These are phyloP conservation scores for Sinocyclocheilus rhinocerous DNA, from an alignment of 2,113 vertebrate species.

Conservation along the genomic window DNA sequence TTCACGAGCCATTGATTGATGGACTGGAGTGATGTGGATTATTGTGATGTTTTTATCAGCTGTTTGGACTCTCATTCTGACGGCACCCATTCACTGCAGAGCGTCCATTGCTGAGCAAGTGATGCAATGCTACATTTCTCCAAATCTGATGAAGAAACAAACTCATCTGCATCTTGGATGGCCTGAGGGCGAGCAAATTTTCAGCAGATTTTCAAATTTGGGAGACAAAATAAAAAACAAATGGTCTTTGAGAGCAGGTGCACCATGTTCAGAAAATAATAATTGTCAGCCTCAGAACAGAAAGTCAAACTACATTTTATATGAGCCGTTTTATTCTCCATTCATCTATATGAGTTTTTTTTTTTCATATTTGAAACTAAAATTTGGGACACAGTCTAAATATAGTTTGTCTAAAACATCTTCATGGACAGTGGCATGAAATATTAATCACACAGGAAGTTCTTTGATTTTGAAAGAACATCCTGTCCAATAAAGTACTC, in stretches of 20 bases:
- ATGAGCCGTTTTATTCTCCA: background rate
- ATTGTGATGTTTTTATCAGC: too few relatives aligned
- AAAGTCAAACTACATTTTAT: background rate
- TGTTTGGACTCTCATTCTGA: too few relatives aligned
- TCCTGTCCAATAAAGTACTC: background rate
- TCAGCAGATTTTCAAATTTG: background rate
- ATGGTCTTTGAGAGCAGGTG: background rate
- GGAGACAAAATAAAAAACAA: background rate
- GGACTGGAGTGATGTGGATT: too few relatives aligned
- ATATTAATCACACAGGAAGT: background rate
- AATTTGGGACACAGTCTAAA: background rate
- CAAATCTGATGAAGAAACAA: too few relatives aligned
- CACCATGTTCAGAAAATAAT: background rate
- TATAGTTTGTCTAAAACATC: background rate
- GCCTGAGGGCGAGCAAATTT: too few relatives aligned
- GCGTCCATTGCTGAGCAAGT: too few relatives aligned
- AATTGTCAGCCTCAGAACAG: background rate
- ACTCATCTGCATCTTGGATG: too few relatives aligned
- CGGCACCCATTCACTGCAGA: too few relatives aligned
- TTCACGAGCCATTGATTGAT: too few relatives aligned
- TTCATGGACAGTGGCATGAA: background rate
- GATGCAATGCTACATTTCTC: too few relatives aligned
- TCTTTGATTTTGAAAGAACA: background rate
- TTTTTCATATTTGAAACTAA: background rate
- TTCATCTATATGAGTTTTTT: background rate